Percentiles rank a stretch among this genome's conserved stretches.
Evolutionary conservation across 2,113 vertebrate species (phyloP).

Genomic region (Hippocampus guttulatus): DNA sequence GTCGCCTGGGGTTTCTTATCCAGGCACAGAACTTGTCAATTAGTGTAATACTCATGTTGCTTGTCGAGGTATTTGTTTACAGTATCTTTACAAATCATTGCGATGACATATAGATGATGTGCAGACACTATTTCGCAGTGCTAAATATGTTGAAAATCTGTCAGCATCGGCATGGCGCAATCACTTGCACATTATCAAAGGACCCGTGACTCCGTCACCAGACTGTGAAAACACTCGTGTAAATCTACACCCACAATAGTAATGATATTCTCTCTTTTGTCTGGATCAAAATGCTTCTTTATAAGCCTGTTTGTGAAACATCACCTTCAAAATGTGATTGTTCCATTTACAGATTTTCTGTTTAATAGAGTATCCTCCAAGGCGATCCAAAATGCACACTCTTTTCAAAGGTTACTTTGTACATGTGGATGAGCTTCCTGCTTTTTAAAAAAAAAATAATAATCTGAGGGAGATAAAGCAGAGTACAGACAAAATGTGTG

Average conservation of each 20-base stretch:
- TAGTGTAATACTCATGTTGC: too few species aligned
- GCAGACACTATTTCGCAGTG: too few species aligned
- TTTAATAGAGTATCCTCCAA: conserved; percentile 24
- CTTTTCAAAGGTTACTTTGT: conserved; percentile 61
- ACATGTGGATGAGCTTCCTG: conserved; percentile 62
- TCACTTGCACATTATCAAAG: not conserved
- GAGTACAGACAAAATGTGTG: too few species aligned
- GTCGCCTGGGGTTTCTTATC: too few species aligned
- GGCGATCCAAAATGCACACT: conserved; percentile 54
- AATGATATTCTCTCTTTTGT: not conserved
- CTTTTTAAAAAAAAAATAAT: too few species aligned
- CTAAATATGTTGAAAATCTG: not conserved
- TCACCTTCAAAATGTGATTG: not conserved
- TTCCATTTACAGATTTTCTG: not conserved
- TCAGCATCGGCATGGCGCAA: not conserved
- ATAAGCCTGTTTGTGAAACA: conserved; percentile 4
- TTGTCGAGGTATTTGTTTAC: too few species aligned
- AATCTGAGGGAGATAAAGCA: too few species aligned
- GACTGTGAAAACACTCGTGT: not conserved
- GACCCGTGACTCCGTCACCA: not conserved
- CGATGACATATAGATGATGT: too few species aligned
- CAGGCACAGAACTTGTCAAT: too few species aligned
- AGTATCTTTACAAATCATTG: too few species aligned
- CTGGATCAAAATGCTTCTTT: not conserved
- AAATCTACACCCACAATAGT: not conserved